Evolutionary conservation across 2,113 vertebrate species (phyloP).

Genomic region (Chamaetylas fuelleborni): DNA sequence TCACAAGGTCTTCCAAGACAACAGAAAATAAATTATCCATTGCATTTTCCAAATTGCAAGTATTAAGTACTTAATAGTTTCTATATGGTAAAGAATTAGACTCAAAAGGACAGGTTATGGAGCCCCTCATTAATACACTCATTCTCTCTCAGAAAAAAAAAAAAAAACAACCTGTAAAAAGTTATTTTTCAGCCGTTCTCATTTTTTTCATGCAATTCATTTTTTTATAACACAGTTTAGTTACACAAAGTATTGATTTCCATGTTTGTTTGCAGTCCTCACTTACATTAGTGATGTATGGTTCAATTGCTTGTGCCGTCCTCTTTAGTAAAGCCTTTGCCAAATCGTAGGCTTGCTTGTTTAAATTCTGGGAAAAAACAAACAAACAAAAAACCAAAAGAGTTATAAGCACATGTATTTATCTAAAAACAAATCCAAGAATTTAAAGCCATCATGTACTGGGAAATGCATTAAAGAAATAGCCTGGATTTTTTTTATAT

Average conservation of each 20-base stretch:
- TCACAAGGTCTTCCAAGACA: not conserved
- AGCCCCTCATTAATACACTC: not conserved
- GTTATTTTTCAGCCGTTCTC: not conserved
- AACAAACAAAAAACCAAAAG: not conserved
- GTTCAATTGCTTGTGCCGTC: constrained; percentile 96
- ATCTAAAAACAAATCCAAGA: not conserved
- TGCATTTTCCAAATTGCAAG: not conserved
- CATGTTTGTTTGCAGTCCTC: not conserved
- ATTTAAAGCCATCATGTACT: not conserved
- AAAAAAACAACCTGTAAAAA: not conserved
- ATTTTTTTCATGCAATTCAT: not conserved
- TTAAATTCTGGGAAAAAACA: constrained; percentile 84
- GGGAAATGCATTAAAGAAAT: not conserved
- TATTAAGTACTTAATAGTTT: not conserved
- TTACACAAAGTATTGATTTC: not conserved
- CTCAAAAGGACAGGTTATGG: not conserved
- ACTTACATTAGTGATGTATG: constrained; percentile 98
- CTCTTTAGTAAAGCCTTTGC: constrained; percentile 97
- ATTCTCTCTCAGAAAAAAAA: not conserved
- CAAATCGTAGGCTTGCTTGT: constrained; percentile 98
- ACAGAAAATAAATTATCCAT: not conserved
- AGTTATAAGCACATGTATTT: not conserved
- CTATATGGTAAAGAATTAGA: not conserved
- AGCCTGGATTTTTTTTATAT: not conserved
- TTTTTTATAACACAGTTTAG: not conserved